Evolutionary conservation across 35 echinoderm and acorn worm species (phyloP).

Genomic region (Stichopus chloronotus): DNA sequence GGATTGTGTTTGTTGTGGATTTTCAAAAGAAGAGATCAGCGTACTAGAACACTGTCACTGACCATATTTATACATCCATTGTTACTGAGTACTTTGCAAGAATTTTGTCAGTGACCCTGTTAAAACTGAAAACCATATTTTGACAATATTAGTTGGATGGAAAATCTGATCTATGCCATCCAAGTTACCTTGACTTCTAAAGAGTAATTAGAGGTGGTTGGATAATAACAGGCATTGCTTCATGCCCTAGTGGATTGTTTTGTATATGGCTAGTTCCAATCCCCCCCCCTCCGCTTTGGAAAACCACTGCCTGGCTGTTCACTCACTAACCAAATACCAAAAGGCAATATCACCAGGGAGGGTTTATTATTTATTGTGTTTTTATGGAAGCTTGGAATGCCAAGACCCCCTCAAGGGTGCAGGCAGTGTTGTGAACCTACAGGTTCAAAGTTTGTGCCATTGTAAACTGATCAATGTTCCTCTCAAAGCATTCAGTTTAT

Average conservation of each 20-base stretch:
- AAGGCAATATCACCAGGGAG: background rate
- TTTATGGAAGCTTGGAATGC: background rate
- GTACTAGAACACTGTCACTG: background rate
- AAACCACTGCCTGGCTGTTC: background rate
- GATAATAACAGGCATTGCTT: no score
- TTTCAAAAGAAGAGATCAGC: background rate
- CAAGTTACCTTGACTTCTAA: no score
- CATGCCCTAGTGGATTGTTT: no score
- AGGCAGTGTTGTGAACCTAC: background rate
- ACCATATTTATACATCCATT: background rate
- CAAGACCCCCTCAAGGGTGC: background rate
- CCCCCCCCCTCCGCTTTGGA: background rate
- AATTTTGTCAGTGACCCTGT: background rate
- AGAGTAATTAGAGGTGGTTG: no score
- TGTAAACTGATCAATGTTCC: background rate
- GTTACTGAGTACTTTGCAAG: background rate
- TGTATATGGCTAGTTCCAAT: background rate
- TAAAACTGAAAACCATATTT: background rate
- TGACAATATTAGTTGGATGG: background rate
- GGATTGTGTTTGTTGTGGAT: background rate
- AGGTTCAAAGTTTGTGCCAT: background rate
- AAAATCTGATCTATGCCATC: no score
- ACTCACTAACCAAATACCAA: background rate
- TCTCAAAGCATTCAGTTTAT: no score
- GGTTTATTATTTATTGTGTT: background rate